phyloP scores from a whole-genome alignment of 2,113 vertebrate species.

The Aramus guarauna region DNA sequence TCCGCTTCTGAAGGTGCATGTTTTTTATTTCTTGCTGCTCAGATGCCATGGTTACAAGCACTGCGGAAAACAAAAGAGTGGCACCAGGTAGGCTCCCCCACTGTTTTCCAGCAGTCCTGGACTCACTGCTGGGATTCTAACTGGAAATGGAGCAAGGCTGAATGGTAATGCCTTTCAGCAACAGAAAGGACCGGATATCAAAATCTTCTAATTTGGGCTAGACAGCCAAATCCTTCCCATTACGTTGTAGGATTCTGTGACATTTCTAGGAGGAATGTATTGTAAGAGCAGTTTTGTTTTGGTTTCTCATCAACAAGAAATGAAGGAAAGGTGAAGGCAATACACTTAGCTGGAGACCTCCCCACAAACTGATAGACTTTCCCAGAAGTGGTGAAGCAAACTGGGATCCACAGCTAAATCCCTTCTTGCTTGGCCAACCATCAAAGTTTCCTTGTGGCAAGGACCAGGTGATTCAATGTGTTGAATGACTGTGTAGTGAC shows the following conservation, averaged over 20 bases:
- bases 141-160: neutral
- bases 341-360: neutral
- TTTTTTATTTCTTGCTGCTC: neutral
- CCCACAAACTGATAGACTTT: neutral
- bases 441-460: accelerated
- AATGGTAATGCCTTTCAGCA: neutral
- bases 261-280: neutral
- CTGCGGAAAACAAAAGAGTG: neutral
- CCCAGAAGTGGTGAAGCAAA: neutral
- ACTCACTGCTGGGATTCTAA: neutral
- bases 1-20: neutral
- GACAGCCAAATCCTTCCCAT: neutral
- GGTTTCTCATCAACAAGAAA: neutral
- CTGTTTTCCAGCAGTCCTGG: neutral
- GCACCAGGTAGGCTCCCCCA: neutral
- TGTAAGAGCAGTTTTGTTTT: neutral
- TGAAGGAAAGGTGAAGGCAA: neutral
- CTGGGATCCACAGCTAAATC: neutral
- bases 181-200: neutral
- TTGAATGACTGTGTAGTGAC: neutral
- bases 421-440: neutral
- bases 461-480: neutral
- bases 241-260: accelerated
- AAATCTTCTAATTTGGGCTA: neutral
- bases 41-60: neutral